Base-by-base conservation (phyloP, 2,797 vertebrate genomes). In the Linurgus olivaceus region DNA sequence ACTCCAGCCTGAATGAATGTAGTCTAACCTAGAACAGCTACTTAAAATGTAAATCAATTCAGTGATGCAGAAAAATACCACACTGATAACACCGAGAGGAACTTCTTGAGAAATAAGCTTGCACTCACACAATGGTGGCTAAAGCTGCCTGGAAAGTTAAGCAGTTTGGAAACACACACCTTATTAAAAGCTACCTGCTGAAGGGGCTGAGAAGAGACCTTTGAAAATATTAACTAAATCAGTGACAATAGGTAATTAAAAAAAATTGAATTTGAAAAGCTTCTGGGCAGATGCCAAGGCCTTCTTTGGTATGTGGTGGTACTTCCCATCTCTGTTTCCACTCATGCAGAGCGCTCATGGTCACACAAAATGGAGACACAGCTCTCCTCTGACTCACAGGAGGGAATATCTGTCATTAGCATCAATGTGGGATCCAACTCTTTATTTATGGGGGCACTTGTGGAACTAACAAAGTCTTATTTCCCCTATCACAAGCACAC, bases 41-140 rank as follows among this genome's bases (percentile, higher is more conserved):
- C 98, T 98, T 98, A 98, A 98, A 98, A 98, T 98, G 98, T 98
- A 98, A 98, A 98, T 98, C 97, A 98, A 98, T 98, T 97, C 98
- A 98, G 95, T 97, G 98, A 99, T 99, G 98, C 98, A 98, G 98
- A 98, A 98, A 98, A 98, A 98, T 96, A 90, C 97, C 97, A 98
- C 96, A 97, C 98, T 98, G 98, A 99, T 99, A 98, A 98, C 98
- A 98, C 95, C 55, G n/a, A 94, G 91, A 90, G 90, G 93, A 96
- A 96, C 94, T 96, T 91, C 96, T 97, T 96, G 91, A 97, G 97
- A 97, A 98, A 97, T 96, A 97, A 95, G 95, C 93, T 97, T 95
- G 94, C 45, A 85, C 86, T 90, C 95, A 72, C 90, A 95, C 85
- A 96, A 94, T 95, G 77, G 90, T 90, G 86, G 75, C 66, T 88